Evolutionary conservation across 2,113 vertebrate species (phyloP), one percentile per base, ranked within the genome.

Genomic region (Myotis brandtii): DNA sequence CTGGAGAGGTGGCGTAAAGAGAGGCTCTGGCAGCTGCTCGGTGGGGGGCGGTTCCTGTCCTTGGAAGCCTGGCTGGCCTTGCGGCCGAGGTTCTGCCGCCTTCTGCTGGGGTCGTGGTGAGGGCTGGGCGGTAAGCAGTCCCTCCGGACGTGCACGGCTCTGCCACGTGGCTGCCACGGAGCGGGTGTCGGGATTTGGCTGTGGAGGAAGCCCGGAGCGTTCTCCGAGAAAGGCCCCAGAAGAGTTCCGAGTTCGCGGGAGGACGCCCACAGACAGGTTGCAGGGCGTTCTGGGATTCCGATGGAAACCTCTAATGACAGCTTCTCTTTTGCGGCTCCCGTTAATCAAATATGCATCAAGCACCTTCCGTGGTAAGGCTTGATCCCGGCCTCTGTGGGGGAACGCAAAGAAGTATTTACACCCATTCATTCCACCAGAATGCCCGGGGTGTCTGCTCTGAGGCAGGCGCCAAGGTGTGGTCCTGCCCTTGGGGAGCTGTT

Each of bases 291-390:
- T 76, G 70, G 37, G 80, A 43, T 85, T 93, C 83, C 69, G 70
- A 70, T 27, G 46, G 79, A 91, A 91, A 34, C 85, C 80, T 75
- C 88, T 18, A 30, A 79, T 62, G 75, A 79, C 75, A 69, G 69
- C 52, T 93, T 48, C 50, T 52, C 11, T 89, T 91, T 48, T 93
- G 84, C 92, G 90, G 87, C 40, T 95, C 85, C 52, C 66, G 48
- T 48, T 92, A 89, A 93, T 96, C 86, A 89, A 86, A 92, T 97
- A 93, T 91, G 91, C 43, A 94, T 89, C n/a, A 37, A 66, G 86
- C n/a, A 54, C n/a, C 81, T 79, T 23, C 64, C 0, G 1, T 80
- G 64, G 66, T 34, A 21, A 83, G 64, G 43, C 40, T 84, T 64
- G 46, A 23, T 75, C 69, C 32, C 21, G 69, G 62, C 75, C 62